A percentile compares a stretch with the other conserved stretches of the same genome.
These are phyloP conservation scores for Callospermophilus lateralis DNA, from an alignment of 2,113 vertebrate species.

Conservation along the genomic window DNA sequence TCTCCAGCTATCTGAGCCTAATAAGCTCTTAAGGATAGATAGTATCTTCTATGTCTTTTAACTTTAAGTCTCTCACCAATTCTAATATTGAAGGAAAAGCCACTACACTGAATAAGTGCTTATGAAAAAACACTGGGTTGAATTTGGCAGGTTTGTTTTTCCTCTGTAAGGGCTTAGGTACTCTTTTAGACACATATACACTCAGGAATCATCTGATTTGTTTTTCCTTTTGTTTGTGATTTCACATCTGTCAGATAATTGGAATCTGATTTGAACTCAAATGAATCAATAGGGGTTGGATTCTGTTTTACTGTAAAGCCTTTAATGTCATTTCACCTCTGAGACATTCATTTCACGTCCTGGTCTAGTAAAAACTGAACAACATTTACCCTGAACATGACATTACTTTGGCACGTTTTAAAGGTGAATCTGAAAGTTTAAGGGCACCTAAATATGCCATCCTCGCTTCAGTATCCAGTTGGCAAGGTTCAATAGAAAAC, in stretches of 20 bases:
- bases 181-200: neutral
- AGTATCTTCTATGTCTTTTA: neutral
- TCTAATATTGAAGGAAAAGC: neutral
- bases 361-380: conserved; percentile 32
- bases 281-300: conserved; percentile 7
- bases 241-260: conserved; percentile 20
- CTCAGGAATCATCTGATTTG: neutral
- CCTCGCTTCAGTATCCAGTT: conserved; percentile 52
- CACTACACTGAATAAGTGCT: neutral
- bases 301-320: conserved; percentile 56
- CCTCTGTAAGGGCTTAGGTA: neutral
- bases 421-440: conserved; percentile 73
- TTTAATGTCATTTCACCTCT: conserved; percentile 64
- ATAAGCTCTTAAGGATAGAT: neutral
- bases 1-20: neutral
- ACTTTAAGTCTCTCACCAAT: neutral
- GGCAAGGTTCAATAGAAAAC: conserved; percentile 54
- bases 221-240: conserved; percentile 54
- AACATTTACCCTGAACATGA: conserved; percentile 65
- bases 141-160: neutral
- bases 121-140: neutral
- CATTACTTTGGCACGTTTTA: conserved; percentile 56
- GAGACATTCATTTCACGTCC: conserved; percentile 61
- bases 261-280: conserved; percentile 57
- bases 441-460: conserved; percentile 74